A percentile compares a stretch with the other conserved stretches of the same genome.
phyloP scores from a whole-genome alignment of 92 coral and sea anemone species.

The Heteractis magnifica region DNA sequence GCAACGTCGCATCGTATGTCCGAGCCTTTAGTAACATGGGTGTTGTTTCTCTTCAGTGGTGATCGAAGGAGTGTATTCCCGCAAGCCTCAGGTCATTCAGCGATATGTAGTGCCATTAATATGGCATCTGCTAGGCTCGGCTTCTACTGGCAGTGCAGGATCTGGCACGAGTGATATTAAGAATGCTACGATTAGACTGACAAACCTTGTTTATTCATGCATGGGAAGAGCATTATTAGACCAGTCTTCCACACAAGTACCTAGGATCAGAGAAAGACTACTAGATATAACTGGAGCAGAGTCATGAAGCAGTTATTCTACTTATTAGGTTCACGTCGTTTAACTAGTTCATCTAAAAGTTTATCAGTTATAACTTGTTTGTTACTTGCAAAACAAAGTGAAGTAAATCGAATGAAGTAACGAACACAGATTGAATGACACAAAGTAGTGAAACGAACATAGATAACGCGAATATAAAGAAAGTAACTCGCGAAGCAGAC shows the following conservation, averaged over 20 bases:
- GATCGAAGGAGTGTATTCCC: constrained; percentile 67
- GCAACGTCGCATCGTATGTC: no score
- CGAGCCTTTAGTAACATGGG: not conserved
- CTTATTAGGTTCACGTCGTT: not conserved
- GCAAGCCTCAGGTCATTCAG: constrained; percentile 78
- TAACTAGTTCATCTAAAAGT: not conserved
- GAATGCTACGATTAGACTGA: constrained; percentile 54
- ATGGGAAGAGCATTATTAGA: constrained; percentile 79
- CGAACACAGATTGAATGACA: not conserved
- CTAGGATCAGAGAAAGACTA: constrained; percentile 74
- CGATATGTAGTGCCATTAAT: constrained; percentile 86
- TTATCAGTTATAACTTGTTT: not conserved
- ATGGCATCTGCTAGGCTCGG: constrained; percentile 88
- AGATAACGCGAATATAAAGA: no score
- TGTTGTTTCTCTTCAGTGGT: constrained; percentile 48
- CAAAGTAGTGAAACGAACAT: not conserved
- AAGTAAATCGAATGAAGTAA: no score
- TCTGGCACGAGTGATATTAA: constrained; percentile 63
- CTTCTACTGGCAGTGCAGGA: constrained; percentile 76
- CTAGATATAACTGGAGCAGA: constrained; percentile 66
- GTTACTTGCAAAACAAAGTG: no score
- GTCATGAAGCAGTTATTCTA: not conserved
- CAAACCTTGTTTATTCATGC: constrained; percentile 73
- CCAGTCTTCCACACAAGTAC: constrained; percentile 72
- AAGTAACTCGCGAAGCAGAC: no score